These are phyloP conservation scores for Ramphastos sulfuratus DNA, from an alignment of 2,113 vertebrate species.

Conservation along the genomic window DNA sequence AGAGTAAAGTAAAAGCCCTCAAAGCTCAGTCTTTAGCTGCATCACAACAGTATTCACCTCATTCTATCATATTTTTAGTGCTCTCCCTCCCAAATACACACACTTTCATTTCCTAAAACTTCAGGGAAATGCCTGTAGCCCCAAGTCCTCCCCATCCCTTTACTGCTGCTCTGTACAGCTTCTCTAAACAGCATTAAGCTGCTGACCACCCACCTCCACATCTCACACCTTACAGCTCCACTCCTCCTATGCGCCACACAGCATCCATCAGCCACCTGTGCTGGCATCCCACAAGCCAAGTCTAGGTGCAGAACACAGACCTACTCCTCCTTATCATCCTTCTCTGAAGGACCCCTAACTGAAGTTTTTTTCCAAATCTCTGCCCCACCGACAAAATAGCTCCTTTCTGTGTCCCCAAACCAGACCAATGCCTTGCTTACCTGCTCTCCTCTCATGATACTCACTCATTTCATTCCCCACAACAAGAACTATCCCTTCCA, in stretches of 20 bases:
- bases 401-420: too few relatives aligned
- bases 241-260: rapidly evolving
- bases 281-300: not conserved
- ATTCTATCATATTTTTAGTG: rapidly evolving
- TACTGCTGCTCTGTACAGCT: not conserved
- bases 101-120: rapidly evolving
- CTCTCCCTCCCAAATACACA: too few relatives aligned
- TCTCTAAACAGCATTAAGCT: not conserved
- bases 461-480: rapidly evolving
- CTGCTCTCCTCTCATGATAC: not conserved
- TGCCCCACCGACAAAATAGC: not conserved
- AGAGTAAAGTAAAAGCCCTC: not conserved
- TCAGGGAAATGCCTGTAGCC: too few relatives aligned
- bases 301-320: not conserved
- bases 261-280: rapidly evolving
- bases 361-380: not conserved
- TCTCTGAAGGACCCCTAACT: rapidly evolving
- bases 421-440: not conserved
- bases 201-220: not conserved
- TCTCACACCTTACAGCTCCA: not conserved
- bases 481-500: rapidly evolving
- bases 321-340: not conserved
- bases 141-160: not conserved
- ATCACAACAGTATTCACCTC: rapidly evolving
- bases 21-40: not conserved